Evolutionary conservation across 2,113 vertebrate species (phyloP), one percentile per base, ranked within the genome.

Genomic region (Lophochroa leadbeateri): DNA sequence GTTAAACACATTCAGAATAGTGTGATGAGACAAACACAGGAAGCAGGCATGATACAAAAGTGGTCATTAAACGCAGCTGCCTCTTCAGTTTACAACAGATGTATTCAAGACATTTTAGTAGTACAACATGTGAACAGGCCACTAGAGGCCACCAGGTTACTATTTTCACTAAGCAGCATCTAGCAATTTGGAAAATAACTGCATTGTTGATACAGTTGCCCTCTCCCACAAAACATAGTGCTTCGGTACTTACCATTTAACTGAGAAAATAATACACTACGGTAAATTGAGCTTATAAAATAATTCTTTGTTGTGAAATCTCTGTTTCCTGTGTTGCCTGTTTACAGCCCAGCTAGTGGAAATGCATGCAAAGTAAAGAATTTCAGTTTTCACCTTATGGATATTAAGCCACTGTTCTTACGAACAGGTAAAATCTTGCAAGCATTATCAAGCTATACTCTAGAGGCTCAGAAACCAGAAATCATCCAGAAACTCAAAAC

Each of bases 101-200:
- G 39, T 50, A 49, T 50, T 53, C 25, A 63, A 86, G 43, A 47
- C 37, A 46, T 82, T 76, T 63, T 13, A 64, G 44, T 8, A 37
- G 43, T 49, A 49, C 43, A 86, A 57, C 20, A 3, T 5, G 5
- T 24, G 44, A 92, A 86, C 23, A 49, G 0, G 0, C 93, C 97
- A 92, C 95, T 96, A 97, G 96, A 95, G 96, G 96, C 47, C 96
- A 94, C 70, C 86, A 94, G 44, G 64, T 75, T 85, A 37, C 70
- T 76, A n/a, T 33, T 87, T 91, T 60, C 60, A 64, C 43, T 58
- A 9, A 60, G 39, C 53, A 74, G 35, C 24, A 47, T 11, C 67
- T 47, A 53, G 43, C 72, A 57, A 44, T 21, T 46, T 21, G 46
- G 43, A 78, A 53, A 77, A 60, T 6, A 75, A 69, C 19, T 21